These are phyloP conservation scores for Agonopterix subpropinquella DNA, from an alignment of 2,888 invertebrate species.

Conservation along the genomic window DNA sequence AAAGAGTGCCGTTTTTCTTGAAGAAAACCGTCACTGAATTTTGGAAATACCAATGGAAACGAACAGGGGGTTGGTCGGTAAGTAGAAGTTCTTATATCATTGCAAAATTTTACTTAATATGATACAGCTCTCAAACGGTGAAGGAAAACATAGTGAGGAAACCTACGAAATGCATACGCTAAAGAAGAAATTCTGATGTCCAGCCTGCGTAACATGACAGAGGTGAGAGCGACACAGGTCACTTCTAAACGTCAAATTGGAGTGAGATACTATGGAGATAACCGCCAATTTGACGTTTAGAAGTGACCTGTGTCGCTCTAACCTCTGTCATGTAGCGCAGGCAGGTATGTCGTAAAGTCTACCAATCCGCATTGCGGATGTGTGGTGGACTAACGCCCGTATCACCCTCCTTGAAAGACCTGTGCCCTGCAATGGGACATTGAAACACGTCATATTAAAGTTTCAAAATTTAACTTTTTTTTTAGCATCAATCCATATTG, in stretches of 20 bases:
- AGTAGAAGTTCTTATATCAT: conserved; percentile 15
- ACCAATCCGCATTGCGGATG: neutral
- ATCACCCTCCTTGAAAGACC: too few relatives aligned
- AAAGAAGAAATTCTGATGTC: too few relatives aligned
- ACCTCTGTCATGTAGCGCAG: too few relatives aligned
- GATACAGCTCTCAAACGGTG: conserved; percentile 5
- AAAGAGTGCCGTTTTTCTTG: conserved; percentile 48
- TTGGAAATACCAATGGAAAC: conserved; percentile 71
- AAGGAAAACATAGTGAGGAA: too few relatives aligned
- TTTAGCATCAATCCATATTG: conserved; percentile 61
- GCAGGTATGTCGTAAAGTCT: too few relatives aligned
- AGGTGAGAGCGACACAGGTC: too few relatives aligned
- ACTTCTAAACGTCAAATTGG: too few relatives aligned
- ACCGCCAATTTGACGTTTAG: too few relatives aligned
- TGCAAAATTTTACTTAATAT: neutral
- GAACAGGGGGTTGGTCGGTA: conserved; percentile 69
- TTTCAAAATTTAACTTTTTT: neutral
- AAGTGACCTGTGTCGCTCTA: too few relatives aligned
- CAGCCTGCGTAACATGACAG: too few relatives aligned
- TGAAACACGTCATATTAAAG: neutral
- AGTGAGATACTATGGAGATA: too few relatives aligned
- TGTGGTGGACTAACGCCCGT: neutral
- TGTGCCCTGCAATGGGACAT: neutral
- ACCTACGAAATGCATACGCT: too few relatives aligned
- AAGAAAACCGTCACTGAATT: conserved; percentile 54